Base-by-base conservation (phyloP, 1,140 invertebrate species). In the Heterodera carotae region DNA sequence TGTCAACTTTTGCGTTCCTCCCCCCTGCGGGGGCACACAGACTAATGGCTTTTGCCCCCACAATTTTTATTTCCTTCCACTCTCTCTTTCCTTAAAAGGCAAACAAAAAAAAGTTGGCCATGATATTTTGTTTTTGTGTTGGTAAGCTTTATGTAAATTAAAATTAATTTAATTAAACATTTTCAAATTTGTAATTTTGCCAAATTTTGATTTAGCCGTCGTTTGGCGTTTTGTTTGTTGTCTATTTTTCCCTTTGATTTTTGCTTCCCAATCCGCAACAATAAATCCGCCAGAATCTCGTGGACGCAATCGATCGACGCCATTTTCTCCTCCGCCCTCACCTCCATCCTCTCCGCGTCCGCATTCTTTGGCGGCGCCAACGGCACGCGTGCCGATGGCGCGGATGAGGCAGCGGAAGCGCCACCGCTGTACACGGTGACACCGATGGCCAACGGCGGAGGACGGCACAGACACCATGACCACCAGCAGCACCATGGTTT, bases 321-420 rank as follows among this genome's bases (percentile, higher is more conserved):
- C 62, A 66, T 66, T 66, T 29, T 66, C 62, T 66, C 62, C 62
- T 66, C 62, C 25, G 33, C 62, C 62, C 10, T 66, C 62, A 22
- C 62, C 62, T 27, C 7, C 62, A 66, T 66, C 62, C 15, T 66
- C 27, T 66, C 62, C 62, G 62, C 62, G 62, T 66, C 62, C 62
- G 62, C 62, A 22, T 66, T 31, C 22, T 66, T 66, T 25, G 22
- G 25, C 62, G 62, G 62, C 18, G 48, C 15, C 8, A 25, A 25
- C 62, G 62, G 62, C 27, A 66, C 62, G 22, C 59, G 59, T 22
- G 62, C 8, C 62, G 33, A 22, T 3, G 27, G 0, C 27, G 62
- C 3, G 7, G 62, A 66, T 22, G 62, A 29, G n/a, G 62, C 8
- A 3, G 62, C 62, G n/a, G 62, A 29, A 22, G 4, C 5, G 33